Evolutionary conservation across 92 coral and sea anemone genomes (phyloP), one percentile per base, ranked within the genome.

Genomic region (Hydrozoanthus gracilis): DNA sequence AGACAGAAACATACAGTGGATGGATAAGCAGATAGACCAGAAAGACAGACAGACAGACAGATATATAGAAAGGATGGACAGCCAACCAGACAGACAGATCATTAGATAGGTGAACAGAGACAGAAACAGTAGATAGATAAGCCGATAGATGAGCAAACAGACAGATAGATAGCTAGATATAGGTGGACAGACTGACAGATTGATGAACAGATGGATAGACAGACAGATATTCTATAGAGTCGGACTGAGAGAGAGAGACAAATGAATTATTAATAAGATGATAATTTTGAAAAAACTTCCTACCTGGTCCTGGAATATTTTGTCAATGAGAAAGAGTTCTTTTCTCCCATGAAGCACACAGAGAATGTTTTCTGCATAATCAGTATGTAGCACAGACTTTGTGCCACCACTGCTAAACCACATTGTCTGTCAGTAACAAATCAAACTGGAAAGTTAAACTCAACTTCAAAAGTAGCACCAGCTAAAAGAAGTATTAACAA

Each of bases 401-500:
- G 85, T 80, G 4, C 85, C 85, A 47, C 85, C 85, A 48, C 74
- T 80, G 14, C 85, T 80, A 51, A 80, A 80, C 85, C 85, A 80
- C 85, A 80, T 80, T 35, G 49, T 80, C 85, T 80, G 85, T 80
- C 5, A 16, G 3, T 16, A 65, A 20, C 7, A 73, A 45, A 73
- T 9, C 39, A 27, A 27, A 70, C 17, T 2, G 2, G 18, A 62
- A 14, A 11, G 15, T 62, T 62, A 61, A 61, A 61, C 39, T 27
- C 39, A 27, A 20, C 68, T 20, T 61, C 6, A 14, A 14, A 14
- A 61, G 68, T 20, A 61, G 1, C 4, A 4, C 68, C 1, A 3
- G 12, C 6, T 6, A 7, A 20, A 61, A 2, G 68, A 16, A 12
- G 68, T 14, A n/a, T n/a, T n/a, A 16, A 4, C 6, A 14, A 14